phyloP scores from a whole-genome alignment of 2,888 invertebrate genomes.

The Dynastes tityus region DNA sequence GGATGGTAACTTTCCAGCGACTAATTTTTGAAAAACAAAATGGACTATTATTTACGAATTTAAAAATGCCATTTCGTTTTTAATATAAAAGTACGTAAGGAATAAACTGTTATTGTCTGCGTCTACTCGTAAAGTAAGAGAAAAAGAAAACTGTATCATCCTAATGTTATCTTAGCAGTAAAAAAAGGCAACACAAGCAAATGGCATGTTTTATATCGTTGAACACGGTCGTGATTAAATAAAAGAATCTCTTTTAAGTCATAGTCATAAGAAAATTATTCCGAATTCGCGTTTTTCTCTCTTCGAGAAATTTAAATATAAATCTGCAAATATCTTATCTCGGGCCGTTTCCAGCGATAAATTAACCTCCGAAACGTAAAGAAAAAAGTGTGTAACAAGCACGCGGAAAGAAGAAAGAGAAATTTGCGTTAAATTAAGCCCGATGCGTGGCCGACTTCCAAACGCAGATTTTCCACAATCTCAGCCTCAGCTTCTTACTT shows the following conservation, averaged over 20 bases:
- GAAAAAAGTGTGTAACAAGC: conserved; percentile 24
- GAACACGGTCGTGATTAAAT: not conserved
- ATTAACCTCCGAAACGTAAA: conserved; percentile 24
- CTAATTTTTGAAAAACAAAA: no score
- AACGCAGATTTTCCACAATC: conserved; percentile 27
- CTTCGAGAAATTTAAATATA: conserved; percentile 27
- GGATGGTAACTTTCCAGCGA: no score
- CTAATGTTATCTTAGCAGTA: not conserved
- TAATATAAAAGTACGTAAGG: not conserved
- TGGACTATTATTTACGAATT: no score
- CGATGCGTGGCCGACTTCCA: conserved; percentile 12
- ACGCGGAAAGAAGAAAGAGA: conserved; percentile 27
- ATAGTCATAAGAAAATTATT: not conserved
- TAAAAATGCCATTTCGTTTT: not conserved
- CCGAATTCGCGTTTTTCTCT: conserved; percentile 3
- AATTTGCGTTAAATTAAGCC: conserved; percentile 36
- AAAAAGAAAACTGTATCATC: not conserved
- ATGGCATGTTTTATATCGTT: not conserved
- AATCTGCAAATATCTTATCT: conserved; percentile 37
- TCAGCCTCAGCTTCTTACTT: conserved; percentile 6
- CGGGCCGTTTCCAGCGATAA: conserved; percentile 24
- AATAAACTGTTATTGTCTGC: not conserved
- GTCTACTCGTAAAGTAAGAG: not conserved
- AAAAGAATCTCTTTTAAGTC: conserved; percentile 16
- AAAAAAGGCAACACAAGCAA: no score